phyloP scores from a whole-genome alignment of 2,888 invertebrate species.

The Acheta domesticus region DNA sequence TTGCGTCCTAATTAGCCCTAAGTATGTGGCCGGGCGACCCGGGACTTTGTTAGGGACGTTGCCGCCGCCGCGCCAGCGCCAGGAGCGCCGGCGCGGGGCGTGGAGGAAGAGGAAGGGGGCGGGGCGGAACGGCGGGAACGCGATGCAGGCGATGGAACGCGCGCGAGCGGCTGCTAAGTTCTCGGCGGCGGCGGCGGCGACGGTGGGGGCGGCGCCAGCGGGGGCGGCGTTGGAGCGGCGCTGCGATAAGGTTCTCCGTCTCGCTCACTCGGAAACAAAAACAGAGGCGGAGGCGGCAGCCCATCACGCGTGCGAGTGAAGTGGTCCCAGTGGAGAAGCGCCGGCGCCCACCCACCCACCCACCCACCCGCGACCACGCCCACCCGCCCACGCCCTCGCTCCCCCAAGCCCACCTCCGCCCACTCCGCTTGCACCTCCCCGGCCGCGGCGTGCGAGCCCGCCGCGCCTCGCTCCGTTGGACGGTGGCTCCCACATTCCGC shows the following conservation, averaged over 20 bases:
- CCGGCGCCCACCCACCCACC: neutral
- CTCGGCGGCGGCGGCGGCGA: neutral
- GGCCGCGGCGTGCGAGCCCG: too few species aligned
- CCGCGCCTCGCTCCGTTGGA: too few species aligned
- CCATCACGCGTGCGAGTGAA: neutral
- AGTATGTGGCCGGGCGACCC: neutral
- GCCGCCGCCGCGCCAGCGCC: neutral
- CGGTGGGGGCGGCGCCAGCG: neutral
- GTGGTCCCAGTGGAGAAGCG: neutral
- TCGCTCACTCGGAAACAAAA: neutral
- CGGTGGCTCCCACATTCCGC: too few species aligned
- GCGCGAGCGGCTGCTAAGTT: too few species aligned
- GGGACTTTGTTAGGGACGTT: neutral
- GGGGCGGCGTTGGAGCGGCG: neutral
- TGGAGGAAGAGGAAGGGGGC: neutral
- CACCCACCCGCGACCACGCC: neutral
- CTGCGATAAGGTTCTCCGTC: neutral
- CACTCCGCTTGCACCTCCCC: too few species aligned
- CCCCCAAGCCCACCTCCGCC: too few species aligned
- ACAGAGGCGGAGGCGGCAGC: neutral
- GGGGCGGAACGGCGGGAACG: neutral
- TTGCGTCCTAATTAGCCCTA: constrained; percentile 2
- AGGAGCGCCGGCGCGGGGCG: neutral
- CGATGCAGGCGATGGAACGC: too few species aligned
- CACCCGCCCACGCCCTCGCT: too few species aligned